These are phyloP conservation scores for Tortricodes alternella DNA, from an alignment of 2,888 invertebrate species.

Conservation along the genomic window DNA sequence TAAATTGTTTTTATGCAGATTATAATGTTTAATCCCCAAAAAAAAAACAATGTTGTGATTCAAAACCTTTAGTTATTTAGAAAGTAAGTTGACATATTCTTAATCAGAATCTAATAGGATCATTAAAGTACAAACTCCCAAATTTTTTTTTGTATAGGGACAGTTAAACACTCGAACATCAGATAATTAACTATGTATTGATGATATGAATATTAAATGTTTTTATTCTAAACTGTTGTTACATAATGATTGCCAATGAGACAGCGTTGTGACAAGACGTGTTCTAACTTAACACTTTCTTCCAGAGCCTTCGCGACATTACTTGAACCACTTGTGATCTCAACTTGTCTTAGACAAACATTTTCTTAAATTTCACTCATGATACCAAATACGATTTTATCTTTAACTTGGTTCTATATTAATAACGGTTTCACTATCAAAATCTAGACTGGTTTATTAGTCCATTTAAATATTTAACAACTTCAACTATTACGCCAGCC, in stretches of 20 bases:
- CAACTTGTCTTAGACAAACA: conserved; percentile 9
- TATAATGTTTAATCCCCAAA: too few species aligned
- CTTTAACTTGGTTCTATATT: neutral
- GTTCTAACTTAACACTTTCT: conserved; percentile 23
- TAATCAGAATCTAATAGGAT: too few species aligned
- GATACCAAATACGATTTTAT: neutral
- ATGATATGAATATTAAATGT: neutral
- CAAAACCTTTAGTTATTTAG: too few species aligned
- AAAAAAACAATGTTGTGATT: too few species aligned
- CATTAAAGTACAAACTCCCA: too few species aligned
- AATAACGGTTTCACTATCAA: neutral
- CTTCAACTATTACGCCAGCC: neutral
- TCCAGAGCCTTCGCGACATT: conserved; percentile 8
- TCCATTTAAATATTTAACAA: neutral
- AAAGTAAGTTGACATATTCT: too few species aligned
- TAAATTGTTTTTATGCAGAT: too few species aligned
- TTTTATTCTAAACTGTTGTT: neutral
- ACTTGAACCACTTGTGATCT: conserved; percentile 15
- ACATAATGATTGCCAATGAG: conserved; percentile 12
- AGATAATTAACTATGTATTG: too few species aligned
- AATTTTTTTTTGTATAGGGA: too few species aligned
- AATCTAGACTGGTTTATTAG: neutral
- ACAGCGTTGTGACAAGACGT: conserved; percentile 5
- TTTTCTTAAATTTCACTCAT: conserved; percentile 24
- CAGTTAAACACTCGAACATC: too few species aligned